phyloP scores from a whole-genome alignment of 1,140 invertebrate species.

The Augochlora pura region DNA sequence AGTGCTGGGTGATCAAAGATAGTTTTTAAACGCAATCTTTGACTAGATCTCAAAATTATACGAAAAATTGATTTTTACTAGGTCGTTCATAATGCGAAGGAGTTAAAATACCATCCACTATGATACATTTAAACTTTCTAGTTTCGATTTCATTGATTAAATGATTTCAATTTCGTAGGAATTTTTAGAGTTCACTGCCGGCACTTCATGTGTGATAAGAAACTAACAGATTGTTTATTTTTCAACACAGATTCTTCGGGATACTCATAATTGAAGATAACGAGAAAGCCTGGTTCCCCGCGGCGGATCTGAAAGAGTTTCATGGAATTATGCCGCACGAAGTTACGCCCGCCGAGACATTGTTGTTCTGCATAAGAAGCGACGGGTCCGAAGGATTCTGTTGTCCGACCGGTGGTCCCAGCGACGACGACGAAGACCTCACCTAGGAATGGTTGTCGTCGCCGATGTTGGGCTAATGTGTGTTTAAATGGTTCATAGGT shows the following conservation, averaged over 20 bases:
- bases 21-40: too few species aligned
- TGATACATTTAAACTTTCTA: too few species aligned
- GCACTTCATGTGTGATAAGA: too few species aligned
- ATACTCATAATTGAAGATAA: constrained; percentile 92
- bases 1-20: too few species aligned
- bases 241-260: constrained; percentile 84
- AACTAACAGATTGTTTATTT: neutral
- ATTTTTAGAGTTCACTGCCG: too few species aligned
- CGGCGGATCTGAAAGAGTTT: constrained; percentile 92
- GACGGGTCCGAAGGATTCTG: constrained; percentile 92
- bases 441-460: constrained; percentile 68
- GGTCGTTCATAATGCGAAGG: too few species aligned
- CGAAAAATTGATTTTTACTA: too few species aligned
- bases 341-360: constrained; percentile 87
- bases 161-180: too few species aligned
- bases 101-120: too few species aligned
- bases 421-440: constrained; percentile 82
- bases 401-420: constrained; percentile 86
- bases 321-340: constrained; percentile 92
- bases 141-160: too few species aligned
- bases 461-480: constrained; percentile 27
- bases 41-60: too few species aligned
- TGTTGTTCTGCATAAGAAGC: constrained; percentile 90
- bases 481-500: constrained; percentile 43
- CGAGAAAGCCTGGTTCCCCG: constrained; percentile 95